Conservation (phyloP, 2,797 vertebrate genomes). For the Morus bassanus region DNA sequence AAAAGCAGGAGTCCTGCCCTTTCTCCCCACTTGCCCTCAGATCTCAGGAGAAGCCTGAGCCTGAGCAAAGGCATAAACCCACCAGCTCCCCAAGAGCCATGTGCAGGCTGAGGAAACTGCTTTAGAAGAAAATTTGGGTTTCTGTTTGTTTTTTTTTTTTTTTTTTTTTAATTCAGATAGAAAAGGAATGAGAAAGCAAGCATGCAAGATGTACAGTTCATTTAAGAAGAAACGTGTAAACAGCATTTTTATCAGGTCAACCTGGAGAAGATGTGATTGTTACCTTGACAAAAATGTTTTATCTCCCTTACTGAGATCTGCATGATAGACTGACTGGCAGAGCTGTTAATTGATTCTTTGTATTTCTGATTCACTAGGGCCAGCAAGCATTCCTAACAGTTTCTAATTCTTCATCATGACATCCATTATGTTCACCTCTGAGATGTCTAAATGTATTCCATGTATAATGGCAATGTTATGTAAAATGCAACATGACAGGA, state of each 20-base stretch:
- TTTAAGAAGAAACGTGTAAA: not conserved
- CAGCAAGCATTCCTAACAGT: slow-evolving; percentile 19
- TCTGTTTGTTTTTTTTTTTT: too few species aligned
- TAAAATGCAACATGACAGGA: slow-evolving; percentile 57
- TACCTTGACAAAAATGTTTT: slow-evolving; percentile 59
- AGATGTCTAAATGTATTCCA: slow-evolving; percentile 44
- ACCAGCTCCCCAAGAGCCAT: not conserved
- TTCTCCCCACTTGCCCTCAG: not conserved
- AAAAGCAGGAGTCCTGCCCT: not conserved
- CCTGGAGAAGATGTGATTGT: slow-evolving; percentile 24
- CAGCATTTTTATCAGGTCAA: slow-evolving; percentile 46
- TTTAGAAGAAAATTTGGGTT: slow-evolving; percentile 11
- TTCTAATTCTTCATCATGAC: slow-evolving; percentile 56
- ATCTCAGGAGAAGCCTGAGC: not conserved
- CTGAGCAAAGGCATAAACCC: not conserved
- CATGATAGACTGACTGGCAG: slow-evolving; percentile 36
- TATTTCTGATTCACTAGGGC: slow-evolving; percentile 43
- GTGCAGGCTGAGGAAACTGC: not conserved
- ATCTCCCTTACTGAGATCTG: slow-evolving; percentile 14
- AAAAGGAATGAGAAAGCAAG: not conserved
- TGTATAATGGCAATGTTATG: slow-evolving; percentile 1
- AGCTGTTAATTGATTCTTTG: slow-evolving; percentile 59
- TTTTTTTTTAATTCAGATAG: not conserved
- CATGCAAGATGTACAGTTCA: not conserved
- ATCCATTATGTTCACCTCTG: slow-evolving; percentile 45